phyloP scores from a whole-genome alignment of 2,113 vertebrate genomes.

The Myiozetetes cayanensis region DNA sequence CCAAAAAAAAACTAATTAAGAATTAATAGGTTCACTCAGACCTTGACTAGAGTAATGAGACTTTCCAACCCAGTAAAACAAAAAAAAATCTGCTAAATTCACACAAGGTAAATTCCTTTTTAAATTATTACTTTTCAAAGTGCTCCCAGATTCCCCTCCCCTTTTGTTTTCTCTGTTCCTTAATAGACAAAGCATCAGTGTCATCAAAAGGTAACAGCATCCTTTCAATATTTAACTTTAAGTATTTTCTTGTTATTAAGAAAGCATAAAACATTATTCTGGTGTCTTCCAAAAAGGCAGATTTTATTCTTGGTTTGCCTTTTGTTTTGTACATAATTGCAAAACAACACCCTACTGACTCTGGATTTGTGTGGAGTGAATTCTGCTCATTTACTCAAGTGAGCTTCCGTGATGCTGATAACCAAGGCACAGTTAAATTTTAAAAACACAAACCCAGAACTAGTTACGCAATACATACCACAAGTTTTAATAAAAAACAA shows the following conservation, averaged over 20 bases:
- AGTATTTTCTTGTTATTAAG: background rate
- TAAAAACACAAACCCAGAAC: background rate
- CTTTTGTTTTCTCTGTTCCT: background rate
- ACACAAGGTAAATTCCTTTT: background rate
- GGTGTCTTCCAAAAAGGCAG: background rate
- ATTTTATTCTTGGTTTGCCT: background rate
- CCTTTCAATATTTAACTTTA: background rate
- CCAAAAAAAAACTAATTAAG: background rate
- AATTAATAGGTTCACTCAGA: background rate
- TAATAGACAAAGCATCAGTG: background rate
- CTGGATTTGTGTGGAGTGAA: background rate
- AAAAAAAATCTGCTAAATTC: background rate
- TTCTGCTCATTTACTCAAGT: background rate
- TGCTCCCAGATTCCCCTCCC: background rate
- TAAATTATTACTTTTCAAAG: background rate
- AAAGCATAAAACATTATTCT: background rate
- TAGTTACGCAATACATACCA: background rate
- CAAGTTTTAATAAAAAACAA: background rate
- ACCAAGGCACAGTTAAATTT: background rate
- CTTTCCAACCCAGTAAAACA: background rate
- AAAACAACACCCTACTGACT: background rate
- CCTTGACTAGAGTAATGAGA: background rate
- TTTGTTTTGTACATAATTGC: background rate
- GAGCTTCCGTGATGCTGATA: background rate
- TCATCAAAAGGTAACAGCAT: background rate